Evolutionary conservation across 2,888 invertebrate genomes (phyloP), one percentile per base, ranked within the genome.

Genomic region (Ochropacha duplaris): DNA sequence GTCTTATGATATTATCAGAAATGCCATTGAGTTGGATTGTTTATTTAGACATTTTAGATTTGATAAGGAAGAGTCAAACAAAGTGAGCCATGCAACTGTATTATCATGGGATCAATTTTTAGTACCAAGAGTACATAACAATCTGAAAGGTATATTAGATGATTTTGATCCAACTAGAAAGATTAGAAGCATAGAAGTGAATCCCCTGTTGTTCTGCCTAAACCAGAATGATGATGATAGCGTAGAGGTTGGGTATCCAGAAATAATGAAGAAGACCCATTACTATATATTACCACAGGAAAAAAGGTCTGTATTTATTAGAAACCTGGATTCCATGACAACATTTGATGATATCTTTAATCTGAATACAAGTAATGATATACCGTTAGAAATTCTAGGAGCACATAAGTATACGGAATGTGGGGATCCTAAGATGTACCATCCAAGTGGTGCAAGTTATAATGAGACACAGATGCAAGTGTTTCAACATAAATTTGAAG

Each of bases 21-120:
- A 87, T 70, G 91, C 95, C 36, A 89, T 95, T 14, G 94, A 95
- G 78, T 84, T 94, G 26, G 96, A 96, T 79, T 96, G 96, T 73
- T 72, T 94, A 19, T 94, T 95, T 61, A 92, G 96, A 63, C 94
- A 94, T 57, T 93, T 93, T 59, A 91, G 92, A 68, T 85, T 88
- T 71, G 93, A 93, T 60, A 92, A 88, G 64, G 92, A 93, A 39
- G 91, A 92, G 19, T 57, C 74, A 0, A 80, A 93, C 31, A 92
- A 92, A 74, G 92, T 92, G 0, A 93, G 93, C 65, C 94, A 93
- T 80, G 93, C 93, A 0, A 85, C 93, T 59, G 92, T 94, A 0
- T 75, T 95, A 36, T 92, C 94, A 0, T 94, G 95, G 94, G 94
- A 95, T 70, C 95, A 96, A 69, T 96, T 94, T 69, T 75, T 96